Evolutionary conservation across 2,797 vertebrate species (phyloP).

Genomic region (Discoglossus pictus): DNA sequence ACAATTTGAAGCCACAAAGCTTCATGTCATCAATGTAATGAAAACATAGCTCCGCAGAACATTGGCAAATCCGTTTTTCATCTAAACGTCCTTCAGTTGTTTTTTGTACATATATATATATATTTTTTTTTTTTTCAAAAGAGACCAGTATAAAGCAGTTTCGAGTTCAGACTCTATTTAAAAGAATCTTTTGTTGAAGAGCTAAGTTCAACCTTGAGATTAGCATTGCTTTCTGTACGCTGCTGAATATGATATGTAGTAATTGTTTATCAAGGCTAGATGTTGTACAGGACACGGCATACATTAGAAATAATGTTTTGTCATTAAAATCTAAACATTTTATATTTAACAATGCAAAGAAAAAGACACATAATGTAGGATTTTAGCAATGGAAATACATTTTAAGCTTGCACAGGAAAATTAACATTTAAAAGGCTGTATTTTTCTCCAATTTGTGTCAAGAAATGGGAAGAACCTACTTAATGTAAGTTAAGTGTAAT

Average conservation of each 20-base stretch:
- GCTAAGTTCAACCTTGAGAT: slow-evolving; percentile 72
- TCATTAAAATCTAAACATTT: slow-evolving; percentile 61
- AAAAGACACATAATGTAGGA: too few relatives aligned
- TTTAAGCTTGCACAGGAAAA: too few relatives aligned
- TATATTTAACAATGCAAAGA: slow-evolving; percentile 27
- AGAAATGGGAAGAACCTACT: too few relatives aligned
- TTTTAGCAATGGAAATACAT: too few relatives aligned
- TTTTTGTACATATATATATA: slow-evolving; percentile 56
- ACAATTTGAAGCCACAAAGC: slow-evolving; percentile 46
- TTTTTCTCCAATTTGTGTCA: too few relatives aligned
- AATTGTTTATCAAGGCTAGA: slow-evolving; percentile 75
- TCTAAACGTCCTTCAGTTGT: slow-evolving; percentile 64
- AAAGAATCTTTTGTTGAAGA: slow-evolving; percentile 71
- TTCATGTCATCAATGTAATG: slow-evolving; percentile 50
- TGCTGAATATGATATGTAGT: slow-evolving; percentile 64
- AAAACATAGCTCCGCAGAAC: slow-evolving; percentile 47
- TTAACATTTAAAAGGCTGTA: too few relatives aligned
- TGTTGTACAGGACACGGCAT: slow-evolving; percentile 59
- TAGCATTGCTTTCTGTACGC: slow-evolving; percentile 68
- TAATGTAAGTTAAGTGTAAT: too few relatives aligned
- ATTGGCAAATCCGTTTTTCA: slow-evolving; percentile 54
- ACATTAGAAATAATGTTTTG: slow-evolving; percentile 59
- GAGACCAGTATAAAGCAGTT: slow-evolving; percentile 60
- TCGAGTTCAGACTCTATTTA: slow-evolving; percentile 64
- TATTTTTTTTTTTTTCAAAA: slow-evolving; percentile 52